These are phyloP conservation scores for Theonella swinhoei DNA, from an alignment of 37 sponge, comb jelly and placozoan species.

Conservation along the genomic window DNA sequence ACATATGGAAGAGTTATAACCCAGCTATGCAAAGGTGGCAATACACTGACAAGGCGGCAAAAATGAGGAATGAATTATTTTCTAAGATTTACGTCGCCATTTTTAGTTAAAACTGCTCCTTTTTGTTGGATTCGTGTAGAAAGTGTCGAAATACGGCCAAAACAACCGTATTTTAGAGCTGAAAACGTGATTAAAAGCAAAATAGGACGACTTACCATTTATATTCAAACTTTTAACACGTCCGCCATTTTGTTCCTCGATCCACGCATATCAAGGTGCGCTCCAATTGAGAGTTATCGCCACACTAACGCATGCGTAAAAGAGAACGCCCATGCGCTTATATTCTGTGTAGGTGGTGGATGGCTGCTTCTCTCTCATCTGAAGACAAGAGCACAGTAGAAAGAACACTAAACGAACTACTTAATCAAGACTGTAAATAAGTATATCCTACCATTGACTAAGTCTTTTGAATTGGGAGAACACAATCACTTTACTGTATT, in stretches of 20 bases:
- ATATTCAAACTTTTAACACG: background rate
- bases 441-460: too few species aligned
- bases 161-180: background rate
- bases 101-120: background rate
- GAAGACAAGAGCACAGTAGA: background rate
- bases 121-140: background rate
- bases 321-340: background rate
- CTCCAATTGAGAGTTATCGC: background rate
- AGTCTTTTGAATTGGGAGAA: too few species aligned
- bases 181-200: background rate
- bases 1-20: background rate
- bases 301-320: background rate
- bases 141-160: background rate
- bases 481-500: too few species aligned
- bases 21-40: background rate
- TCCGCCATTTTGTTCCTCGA: constrained; percentile 29
- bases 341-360: too few species aligned
- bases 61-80: background rate
- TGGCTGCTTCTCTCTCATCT: background rate
- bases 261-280: background rate
- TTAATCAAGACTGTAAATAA: background rate
- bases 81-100: background rate
- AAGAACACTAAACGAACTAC: background rate
- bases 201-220: background rate
- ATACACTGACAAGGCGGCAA: background rate